phyloP scores from a whole-genome alignment of 2,113 vertebrate genomes.

The Anser cygnoides region DNA sequence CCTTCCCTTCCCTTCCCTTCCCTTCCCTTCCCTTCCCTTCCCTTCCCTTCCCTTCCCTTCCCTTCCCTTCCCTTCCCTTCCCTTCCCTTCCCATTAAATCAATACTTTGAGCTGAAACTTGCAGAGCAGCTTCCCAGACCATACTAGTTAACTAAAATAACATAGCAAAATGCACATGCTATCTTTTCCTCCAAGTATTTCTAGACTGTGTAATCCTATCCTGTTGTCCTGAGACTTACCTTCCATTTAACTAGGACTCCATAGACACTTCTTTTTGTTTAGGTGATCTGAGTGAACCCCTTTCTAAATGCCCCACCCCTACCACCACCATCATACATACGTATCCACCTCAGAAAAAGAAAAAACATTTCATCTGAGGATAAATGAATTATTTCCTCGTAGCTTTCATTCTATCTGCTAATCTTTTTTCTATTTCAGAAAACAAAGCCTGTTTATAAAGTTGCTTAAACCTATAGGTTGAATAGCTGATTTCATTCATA shows the following conservation, averaged over 20 bases:
- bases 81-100: background rate
- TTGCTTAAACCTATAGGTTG: background rate
- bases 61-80: background rate
- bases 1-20: background rate
- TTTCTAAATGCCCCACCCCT: background rate
- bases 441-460: background rate
- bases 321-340: too few relatives aligned
- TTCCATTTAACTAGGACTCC: background rate
- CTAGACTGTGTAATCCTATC: background rate
- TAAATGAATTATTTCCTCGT: background rate
- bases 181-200: fast-evolving
- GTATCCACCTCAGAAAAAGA: background rate
- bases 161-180: background rate
- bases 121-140: background rate
- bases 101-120: background rate
- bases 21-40: background rate
- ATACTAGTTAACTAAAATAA: background rate
- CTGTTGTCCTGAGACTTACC: background rate
- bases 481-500: background rate
- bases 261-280: background rate
- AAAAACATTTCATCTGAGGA: background rate
- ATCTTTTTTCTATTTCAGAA: background rate
- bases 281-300: background rate
- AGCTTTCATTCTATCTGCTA: background rate
- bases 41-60: background rate